Evolutionary conservation across 2,888 invertebrate genomes (phyloP).

Genomic region (Hypsopygia costalis): DNA sequence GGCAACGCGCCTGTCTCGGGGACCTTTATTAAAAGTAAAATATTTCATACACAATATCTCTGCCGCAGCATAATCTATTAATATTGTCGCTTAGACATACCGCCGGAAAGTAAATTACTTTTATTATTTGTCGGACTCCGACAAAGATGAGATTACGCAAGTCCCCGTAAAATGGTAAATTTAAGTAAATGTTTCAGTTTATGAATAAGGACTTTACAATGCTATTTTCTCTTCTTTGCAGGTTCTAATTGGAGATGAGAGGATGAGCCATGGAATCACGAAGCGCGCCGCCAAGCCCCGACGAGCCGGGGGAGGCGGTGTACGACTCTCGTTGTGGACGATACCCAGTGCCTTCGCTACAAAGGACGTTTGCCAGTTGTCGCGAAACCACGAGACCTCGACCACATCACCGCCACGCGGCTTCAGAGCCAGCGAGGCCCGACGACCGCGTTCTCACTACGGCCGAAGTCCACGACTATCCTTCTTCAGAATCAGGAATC

Average conservation of each 20-base stretch:
- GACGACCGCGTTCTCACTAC: slow-evolving; percentile 73
- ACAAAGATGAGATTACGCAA: not conserved
- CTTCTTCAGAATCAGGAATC: slow-evolving; percentile 77
- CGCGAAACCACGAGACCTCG: slow-evolving; percentile 62
- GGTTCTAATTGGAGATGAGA: slow-evolving; percentile 63
- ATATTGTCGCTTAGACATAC: slow-evolving; percentile 5
- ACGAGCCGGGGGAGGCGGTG: slow-evolving; percentile 81
- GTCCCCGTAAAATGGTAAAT: slow-evolving; percentile 6
- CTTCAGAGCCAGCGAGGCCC: slow-evolving; percentile 68
- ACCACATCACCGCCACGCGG: slow-evolving; percentile 65
- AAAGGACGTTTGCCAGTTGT: slow-evolving; percentile 69
- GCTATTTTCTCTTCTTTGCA: slow-evolving; percentile 42
- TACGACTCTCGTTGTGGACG: slow-evolving; percentile 89
- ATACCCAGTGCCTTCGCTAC: slow-evolving; percentile 81
- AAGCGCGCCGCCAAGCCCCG: slow-evolving; percentile 80
- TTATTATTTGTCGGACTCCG: slow-evolving; percentile 4
- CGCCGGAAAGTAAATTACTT: slow-evolving; percentile 1
- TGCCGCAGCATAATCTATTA: slow-evolving; percentile 7
- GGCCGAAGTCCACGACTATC: slow-evolving; percentile 75
- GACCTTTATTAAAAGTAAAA: slow-evolving; percentile 50
- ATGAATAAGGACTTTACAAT: too few species aligned
- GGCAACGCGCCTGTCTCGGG: slow-evolving; percentile 34
- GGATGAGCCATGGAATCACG: slow-evolving; percentile 80
- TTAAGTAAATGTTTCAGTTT: not conserved
- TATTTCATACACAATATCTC: slow-evolving; percentile 28